These are phyloP conservation scores for Sipha maydis DNA, from an alignment of 2,888 invertebrate species.

Conservation along the genomic window DNA sequence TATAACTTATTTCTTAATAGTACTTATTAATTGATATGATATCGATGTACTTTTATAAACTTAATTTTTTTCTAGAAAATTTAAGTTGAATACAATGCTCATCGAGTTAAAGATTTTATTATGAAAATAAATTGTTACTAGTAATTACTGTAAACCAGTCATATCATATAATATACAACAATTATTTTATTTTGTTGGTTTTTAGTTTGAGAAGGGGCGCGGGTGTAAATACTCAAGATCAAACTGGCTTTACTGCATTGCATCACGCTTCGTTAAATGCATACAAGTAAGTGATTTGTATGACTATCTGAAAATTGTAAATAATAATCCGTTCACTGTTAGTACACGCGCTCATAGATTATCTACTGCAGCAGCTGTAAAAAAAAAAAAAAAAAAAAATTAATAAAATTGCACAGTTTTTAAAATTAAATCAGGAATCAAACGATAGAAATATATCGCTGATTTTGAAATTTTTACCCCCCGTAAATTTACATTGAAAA, in stretches of 20 bases:
- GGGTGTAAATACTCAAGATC: conserved; percentile 92
- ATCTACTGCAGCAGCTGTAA: background rate
- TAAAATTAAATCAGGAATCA: background rate
- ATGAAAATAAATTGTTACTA: background rate
- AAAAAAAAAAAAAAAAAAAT: background rate
- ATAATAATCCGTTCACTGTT: background rate
- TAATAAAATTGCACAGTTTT: background rate
- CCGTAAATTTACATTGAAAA: background rate
- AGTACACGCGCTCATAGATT: background rate
- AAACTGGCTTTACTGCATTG: conserved; percentile 90
- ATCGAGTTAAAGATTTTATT: background rate
- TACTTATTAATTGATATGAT: too few species aligned
- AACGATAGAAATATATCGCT: background rate
- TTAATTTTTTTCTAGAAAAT: background rate
- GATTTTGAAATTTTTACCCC: background rate
- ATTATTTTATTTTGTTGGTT: background rate
- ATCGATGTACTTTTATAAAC: too few species aligned
- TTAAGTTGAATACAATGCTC: background rate
- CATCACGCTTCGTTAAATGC: conserved; percentile 95
- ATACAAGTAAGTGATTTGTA: conserved; percentile 77
- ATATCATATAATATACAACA: background rate
- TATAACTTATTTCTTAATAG: too few species aligned
- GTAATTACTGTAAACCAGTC: background rate
- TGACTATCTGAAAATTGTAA: conserved; percentile 34
- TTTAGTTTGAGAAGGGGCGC: conserved; percentile 85